Base-by-base conservation (phyloP, 2,888 invertebrate genomes). In the Drosophila mayaguana region DNA sequence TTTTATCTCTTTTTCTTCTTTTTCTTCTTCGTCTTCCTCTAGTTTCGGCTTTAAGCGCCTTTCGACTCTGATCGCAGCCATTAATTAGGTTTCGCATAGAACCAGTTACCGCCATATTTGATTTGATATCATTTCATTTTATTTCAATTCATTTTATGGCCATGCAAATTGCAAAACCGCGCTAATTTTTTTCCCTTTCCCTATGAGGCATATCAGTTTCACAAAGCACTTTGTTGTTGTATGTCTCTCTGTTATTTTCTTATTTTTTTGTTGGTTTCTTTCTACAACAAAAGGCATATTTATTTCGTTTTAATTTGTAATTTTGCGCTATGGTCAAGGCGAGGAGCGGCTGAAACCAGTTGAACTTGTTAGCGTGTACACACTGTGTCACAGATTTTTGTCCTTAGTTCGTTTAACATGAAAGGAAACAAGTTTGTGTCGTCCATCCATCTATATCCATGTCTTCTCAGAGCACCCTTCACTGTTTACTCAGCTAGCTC, bases 291-390 rank as follows among this genome's bases (percentile, higher is more conserved):
- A 85, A 81, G 81, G 83, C 83, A 72, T 80, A 87, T 87, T 87
- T 87, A 87, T 87, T 87, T 87, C 86, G 72, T 86, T 87, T 87
- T 87, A 87, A 87, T 87, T 87, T 87, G 86, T 87, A 87, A 87
- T 87, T 87, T 87, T 76, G 88, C 83, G 86, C 86, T 88, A 68
- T 88, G 86, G 85, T 85, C 85, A 83, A 71, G 60, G 38, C 63
- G 59, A 53, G 54, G 2, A 16, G 38, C 36, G 16, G 1, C 11
- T 18, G 43, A 81, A 82, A 87, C 86, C 86, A 88, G 86, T 87
- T 74, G 75, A 81, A 88, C 86, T 83, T 72, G 86, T 88, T 80
- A 67, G 56, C 43, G 45, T 45, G 64, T 70, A 59, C 59, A 67
- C 72, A 51, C 50, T 56, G 60, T 63, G 25, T 28, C 46, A 16